Evolutionary conservation across 2,113 vertebrate genomes (phyloP).

Genomic region (Quiscalus mexicanus): DNA sequence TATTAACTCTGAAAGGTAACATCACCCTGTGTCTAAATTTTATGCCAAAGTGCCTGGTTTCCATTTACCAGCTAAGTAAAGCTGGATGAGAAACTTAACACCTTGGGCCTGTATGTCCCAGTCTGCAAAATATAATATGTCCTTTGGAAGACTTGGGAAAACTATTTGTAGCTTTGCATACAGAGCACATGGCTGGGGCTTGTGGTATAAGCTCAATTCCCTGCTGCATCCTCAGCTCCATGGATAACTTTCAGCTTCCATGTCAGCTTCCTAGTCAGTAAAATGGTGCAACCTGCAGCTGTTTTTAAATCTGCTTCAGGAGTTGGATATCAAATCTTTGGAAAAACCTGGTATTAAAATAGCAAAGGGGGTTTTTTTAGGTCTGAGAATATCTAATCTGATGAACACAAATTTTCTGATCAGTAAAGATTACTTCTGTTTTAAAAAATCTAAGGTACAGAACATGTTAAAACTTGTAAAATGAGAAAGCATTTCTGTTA

Average conservation of each 20-base stretch:
- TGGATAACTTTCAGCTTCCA: not conserved
- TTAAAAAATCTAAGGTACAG: not conserved
- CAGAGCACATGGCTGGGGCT: not conserved
- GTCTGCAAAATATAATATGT: constrained; percentile 37
- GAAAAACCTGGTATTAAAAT: not conserved
- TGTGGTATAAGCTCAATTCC: not conserved
- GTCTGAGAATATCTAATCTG: not conserved
- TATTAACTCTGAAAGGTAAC: not conserved
- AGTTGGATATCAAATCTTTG: not conserved
- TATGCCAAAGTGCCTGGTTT: constrained; percentile 47
- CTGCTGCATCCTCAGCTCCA: not conserved
- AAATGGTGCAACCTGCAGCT: not conserved
- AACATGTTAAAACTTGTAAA: not conserved
- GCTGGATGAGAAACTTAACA: constrained; percentile 47
- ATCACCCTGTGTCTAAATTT: constrained; percentile 13
- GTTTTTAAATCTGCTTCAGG: not conserved
- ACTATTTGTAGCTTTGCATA: constrained; percentile 54
- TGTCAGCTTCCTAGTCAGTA: not conserved
- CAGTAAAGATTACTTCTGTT: not conserved
- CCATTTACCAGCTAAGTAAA: constrained; percentile 30
- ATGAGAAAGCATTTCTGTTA: not conserved
- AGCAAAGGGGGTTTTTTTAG: not conserved
- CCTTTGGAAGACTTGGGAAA: constrained; percentile 29
- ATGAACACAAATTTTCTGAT: not conserved
- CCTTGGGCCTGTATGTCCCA: not conserved